phyloP scores from a whole-genome alignment of 37 sponge, comb jelly and placozoan species.

The Sycon ciliatum region DNA sequence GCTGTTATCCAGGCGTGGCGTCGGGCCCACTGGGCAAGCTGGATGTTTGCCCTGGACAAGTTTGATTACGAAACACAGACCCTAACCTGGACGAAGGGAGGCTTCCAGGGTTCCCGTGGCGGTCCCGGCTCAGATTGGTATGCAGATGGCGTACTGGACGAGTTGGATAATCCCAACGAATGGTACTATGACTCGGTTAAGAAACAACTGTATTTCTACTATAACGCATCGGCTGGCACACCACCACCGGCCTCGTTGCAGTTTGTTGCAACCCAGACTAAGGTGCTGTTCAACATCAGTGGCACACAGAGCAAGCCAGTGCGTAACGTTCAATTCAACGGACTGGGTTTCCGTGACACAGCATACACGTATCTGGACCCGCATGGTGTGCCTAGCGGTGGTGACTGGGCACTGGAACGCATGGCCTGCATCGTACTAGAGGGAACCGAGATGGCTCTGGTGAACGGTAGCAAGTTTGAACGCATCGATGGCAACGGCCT shows the following conservation, averaged over 20 bases:
- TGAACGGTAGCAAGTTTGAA: not conserved
- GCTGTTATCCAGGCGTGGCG: not conserved
- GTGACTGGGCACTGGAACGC: not conserved
- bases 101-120: not conserved
- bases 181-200: not conserved
- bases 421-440: not conserved
- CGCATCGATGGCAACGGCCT: not conserved
- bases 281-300: not conserved
- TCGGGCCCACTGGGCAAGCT: not conserved
- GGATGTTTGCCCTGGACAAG: not conserved
- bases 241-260: not conserved
- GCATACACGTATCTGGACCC: slow-evolving; percentile 9
- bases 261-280: not conserved
- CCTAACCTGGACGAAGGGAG: not conserved
- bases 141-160: not conserved
- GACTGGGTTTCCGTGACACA: not conserved
- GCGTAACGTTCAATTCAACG: not conserved
- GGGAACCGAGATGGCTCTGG: not conserved
- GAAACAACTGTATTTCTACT: not conserved
- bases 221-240: not conserved
- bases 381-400: slow-evolving; percentile 22
- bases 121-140: not conserved
- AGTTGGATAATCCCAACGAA: not conserved
- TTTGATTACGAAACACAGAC: not conserved
- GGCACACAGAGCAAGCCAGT: not conserved